Percentiles rank a stretch among this genome's conserved stretches.
Evolutionary conservation across 2,888 invertebrate genomes (phyloP).

Genomic region (Lasioglossum leucozonium): DNA sequence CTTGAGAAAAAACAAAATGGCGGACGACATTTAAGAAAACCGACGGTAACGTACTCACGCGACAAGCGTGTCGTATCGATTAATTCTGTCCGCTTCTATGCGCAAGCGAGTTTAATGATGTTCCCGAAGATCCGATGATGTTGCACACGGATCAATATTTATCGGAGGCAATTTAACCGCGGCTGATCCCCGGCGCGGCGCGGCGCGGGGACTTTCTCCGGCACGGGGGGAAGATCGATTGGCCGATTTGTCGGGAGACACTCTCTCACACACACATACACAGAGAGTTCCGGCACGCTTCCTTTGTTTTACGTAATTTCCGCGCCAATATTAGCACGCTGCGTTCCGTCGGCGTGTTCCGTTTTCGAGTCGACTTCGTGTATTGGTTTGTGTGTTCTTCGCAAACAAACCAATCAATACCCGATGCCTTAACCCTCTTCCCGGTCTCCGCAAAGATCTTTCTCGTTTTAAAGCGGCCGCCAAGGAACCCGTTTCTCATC

Average conservation of each 20-base stretch:
- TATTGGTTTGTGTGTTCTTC: constrained; percentile 81
- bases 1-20: no score
- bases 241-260: constrained; percentile 75
- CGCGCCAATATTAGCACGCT: constrained; percentile 83
- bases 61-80: neutral
- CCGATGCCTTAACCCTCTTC: constrained; percentile 81
- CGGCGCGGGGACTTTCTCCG: constrained; percentile 34
- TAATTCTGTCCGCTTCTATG: neutral
- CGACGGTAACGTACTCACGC: neutral
- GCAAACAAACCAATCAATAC: constrained; percentile 84
- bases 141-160: constrained; percentile 15
- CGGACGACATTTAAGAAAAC: neutral
- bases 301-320: constrained; percentile 84
- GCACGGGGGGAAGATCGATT: constrained; percentile 64
- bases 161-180: constrained; percentile 4
- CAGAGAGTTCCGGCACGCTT: constrained; percentile 78
- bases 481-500: neutral
- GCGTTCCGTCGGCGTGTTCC: constrained; percentile 78
- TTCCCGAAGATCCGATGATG: neutral
- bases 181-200: constrained; percentile 22
- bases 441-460: constrained; percentile 20
- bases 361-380: constrained; percentile 70
- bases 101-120: neutral
- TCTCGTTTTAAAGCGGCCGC: constrained; percentile 26
- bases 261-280: no score